Base-by-base conservation (phyloP, 2,888 invertebrate genomes). In the Athalia cordata region DNA sequence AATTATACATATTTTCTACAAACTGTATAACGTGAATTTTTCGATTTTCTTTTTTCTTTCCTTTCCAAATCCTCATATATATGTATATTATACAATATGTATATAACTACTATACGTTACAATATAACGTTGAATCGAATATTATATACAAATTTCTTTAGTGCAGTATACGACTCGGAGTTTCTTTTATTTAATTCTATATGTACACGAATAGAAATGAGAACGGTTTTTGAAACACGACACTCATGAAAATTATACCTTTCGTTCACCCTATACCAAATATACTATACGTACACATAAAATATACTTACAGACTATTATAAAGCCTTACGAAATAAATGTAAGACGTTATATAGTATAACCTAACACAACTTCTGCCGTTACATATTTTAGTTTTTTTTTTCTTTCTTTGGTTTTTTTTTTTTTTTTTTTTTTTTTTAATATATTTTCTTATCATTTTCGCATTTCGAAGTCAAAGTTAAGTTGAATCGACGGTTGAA, bases 211-310 rank as follows among this genome's bases (percentile, higher is more conserved):
- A 29, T 29, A 29, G 29, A 52, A 29, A n/a, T n/a, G n/a, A 68
- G 68, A 52, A 68, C 68, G 68, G 68, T 68, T 68, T 29, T 29
- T 68, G 68, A 68, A 68, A 68, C 43, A 52, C 9, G 68, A 68
- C 9, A 68, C 55, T 55, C 68, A 2, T 68, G 68, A 68, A 68
- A 68, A 68, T 68, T 68, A 68, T 15, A 68, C 68, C 68, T 68
- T 55, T 13, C 29, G 9, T 8, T 62, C n/a, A 6, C 47, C n/a
- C 43, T 45, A n/a, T 29, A n/a, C 59, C 59, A 0, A 4, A 29
- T 7, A 29, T 7, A 3, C 3, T 47, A 50, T 15, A 29, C 15
- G 61, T 13, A n/a, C 15, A 55, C 7, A 55, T 0, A 11, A 7
- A 55, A 7, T n/a, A n/a, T n/a, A 55, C 55, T 11, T 9, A 55